Base-by-base conservation (phyloP, 2,888 invertebrate species). In the Spodoptera littoralis region DNA sequence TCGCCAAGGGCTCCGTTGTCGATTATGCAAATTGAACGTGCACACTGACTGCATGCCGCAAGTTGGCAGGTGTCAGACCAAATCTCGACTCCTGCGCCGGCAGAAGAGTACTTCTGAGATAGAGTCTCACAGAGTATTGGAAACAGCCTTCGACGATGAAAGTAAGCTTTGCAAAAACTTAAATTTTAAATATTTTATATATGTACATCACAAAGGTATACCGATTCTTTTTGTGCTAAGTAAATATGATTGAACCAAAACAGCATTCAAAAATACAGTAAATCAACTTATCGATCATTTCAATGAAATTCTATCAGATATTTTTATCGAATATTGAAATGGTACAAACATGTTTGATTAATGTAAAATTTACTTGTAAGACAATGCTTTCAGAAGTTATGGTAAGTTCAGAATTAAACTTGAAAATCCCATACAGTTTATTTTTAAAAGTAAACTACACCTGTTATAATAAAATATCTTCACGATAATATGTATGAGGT, bases 81-180 rank as follows among this genome's bases (percentile, higher is more conserved):
- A 98, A 90, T 97, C 97, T 27, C 95, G 97, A 58, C 95, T 98
- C 59, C 95, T 98, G 66, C 96, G 98, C 72, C 95, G 98, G 56
- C 98, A 98, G 92, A 98, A 98, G 91, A 98, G 98, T 81, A 98
- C 98, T 57, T 98, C 98, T 11, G 97, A 97, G 89, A 96, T 97
- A 72, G 97, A 97, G 87, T 96, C 97, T 43, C 94, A 93, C 70
- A 95, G 96, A 79, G 94, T 96, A 53, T 96, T 92, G 72, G 96
- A 96, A 65, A 90, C 95, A 24, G 93, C 95, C 50, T 95, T 96
- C 76, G 96, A 97, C 76, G 97, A 97, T 91, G 97, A 97, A 96
- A 97, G 97, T 98, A 95, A 97, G 97, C 76, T 30, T 11, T 48
- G 11, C n/a, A 22, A 1, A 56, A 56, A 11, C 22, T 42, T 60